phyloP scores from a whole-genome alignment of 2,888 invertebrate species.

The Drosophila silvestris region DNA sequence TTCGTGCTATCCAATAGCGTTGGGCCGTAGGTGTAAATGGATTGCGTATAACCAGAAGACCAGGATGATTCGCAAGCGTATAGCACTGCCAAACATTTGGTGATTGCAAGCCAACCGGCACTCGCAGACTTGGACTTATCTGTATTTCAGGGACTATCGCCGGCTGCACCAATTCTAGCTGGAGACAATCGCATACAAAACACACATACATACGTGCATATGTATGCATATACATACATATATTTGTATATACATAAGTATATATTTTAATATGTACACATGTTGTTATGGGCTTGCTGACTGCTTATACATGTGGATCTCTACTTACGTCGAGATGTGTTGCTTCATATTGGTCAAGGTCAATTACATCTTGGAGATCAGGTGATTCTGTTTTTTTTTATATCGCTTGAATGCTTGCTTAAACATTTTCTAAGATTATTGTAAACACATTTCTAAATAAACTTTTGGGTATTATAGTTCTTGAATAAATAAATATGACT shows the following conservation, averaged over 20 bases:
- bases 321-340: conserved; percentile 32
- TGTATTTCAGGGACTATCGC: conserved; percentile 7
- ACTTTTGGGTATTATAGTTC: neutral
- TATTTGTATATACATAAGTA: neutral
- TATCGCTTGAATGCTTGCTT: conserved; percentile 92
- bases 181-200: conserved; percentile 2
- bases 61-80: conserved; percentile 88
- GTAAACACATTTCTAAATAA: neutral
- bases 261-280: neutral
- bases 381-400: conserved; percentile 89
- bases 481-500: neutral
- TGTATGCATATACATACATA: neutral
- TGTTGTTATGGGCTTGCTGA: neutral
- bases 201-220: neutral
- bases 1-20: conserved; percentile 92
- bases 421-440: conserved; percentile 85
- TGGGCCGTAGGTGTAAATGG: conserved; percentile 93
- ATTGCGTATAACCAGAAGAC: conserved; percentile 92
- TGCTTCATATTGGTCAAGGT: conserved; percentile 82
- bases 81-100: conserved; percentile 88
- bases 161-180: conserved; percentile 28
- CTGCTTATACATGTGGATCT: neutral
- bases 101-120: conserved; percentile 76
- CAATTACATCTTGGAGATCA: conserved; percentile 88
- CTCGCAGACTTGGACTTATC: neutral